Evolutionary conservation across 2,113 vertebrate species (phyloP).

Genomic region (Oxyura jamaicensis): DNA sequence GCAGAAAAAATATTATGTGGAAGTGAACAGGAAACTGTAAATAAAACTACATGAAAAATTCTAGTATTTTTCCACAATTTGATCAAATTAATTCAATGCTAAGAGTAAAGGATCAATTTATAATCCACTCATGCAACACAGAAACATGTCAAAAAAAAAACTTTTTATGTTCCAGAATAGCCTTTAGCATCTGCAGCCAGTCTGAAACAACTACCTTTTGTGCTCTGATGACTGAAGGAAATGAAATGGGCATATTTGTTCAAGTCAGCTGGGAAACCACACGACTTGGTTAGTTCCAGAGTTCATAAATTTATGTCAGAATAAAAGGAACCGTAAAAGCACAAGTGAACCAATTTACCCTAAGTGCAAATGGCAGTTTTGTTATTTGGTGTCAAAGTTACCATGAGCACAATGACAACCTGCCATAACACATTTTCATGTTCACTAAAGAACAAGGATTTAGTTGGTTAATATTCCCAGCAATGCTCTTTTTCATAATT

Average conservation of each 20-base stretch:
- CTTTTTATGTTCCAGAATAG: not conserved
- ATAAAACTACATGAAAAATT: not conserved
- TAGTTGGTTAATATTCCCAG: constrained; percentile 96
- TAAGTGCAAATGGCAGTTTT: constrained; percentile 87
- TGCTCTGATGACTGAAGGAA: constrained; percentile 67
- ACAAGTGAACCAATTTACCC: constrained; percentile 80
- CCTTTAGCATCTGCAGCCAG: constrained; percentile 63
- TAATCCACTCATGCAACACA: not conserved
- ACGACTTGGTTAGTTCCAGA: constrained; percentile 72
- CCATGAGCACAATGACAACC: constrained; percentile 82
- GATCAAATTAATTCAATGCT: not conserved
- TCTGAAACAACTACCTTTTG: constrained; percentile 50
- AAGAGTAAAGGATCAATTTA: not conserved
- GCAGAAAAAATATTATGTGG: not conserved
- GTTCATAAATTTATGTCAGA: constrained; percentile 82
- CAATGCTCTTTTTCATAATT: constrained; percentile 97
- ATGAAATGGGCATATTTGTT: constrained; percentile 76
- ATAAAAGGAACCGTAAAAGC: constrained; percentile 72
- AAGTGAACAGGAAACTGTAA: not conserved
- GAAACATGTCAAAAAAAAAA: not conserved
- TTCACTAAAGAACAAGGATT: constrained; percentile 81
- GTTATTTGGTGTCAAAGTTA: constrained; percentile 86
- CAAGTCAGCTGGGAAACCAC: constrained; percentile 76
- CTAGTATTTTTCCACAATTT: not conserved
- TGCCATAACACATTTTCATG: constrained; percentile 86